Evolutionary conservation across 2,113 vertebrate species (phyloP), one percentile per base, ranked within the genome.

Genomic region (Vulpes lagopus): DNA sequence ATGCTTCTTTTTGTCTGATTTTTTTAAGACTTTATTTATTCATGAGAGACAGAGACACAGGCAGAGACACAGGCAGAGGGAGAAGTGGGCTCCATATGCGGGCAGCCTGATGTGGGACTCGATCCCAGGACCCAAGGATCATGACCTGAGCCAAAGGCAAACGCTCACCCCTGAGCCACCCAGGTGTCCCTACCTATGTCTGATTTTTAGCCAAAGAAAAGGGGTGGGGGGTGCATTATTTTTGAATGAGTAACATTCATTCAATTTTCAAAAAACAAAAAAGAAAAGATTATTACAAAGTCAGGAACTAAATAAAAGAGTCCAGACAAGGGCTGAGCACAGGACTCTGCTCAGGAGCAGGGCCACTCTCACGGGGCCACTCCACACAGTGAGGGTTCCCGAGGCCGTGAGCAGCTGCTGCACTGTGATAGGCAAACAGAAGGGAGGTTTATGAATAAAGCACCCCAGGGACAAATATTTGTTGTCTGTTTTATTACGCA

Each of bases 241-340:
- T 91, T 85, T 95, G 8, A 96, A 80, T 71, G 79, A 30, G 55
- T 83, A 23, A 27, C 9, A 81, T 49, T 20, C 60, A 87, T 82
- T 91, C n/a, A n/a, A 81, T 88, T 93, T 95, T 38, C 49, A 86
- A 87, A 94, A 79, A 71, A 67, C 49, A 43, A 43, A 11, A 71
- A 67, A 43, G 67, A 17, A 67, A 53, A 60, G n/a, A 14, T 11
- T 27, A 60, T 80, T 35, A 59, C 16, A 51, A 86, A 43, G 8
- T 79, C 67, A 30, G 19, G 8, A 19, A 86, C 49, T 82, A 89
- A 94, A 80, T 51, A 38, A 87, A 69, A 94, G 71, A 71, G 12
- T 4, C 25, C 20, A 22, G 49, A 43, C 55, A 96, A 55, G 59
- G 27, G 20, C 12, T 25, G 10, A 1, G 51, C 53, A 7, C 67